A percentile compares a stretch with the other conserved stretches of the same genome.
Conservation (phyloP, 2,888 invertebrate species). For the Nyleta sp. region DNA sequence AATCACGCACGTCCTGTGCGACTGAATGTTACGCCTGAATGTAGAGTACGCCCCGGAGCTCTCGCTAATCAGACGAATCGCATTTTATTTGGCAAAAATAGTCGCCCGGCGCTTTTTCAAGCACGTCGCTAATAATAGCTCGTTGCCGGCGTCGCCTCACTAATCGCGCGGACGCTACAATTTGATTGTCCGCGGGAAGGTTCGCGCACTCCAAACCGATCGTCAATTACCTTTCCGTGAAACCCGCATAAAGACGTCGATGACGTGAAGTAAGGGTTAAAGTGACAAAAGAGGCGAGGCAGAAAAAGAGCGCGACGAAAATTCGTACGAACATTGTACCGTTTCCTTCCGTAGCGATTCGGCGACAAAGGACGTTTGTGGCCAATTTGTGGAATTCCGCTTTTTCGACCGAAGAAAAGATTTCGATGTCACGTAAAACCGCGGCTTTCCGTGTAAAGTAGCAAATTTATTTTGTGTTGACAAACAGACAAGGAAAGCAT, state of each 20-base stretch:
- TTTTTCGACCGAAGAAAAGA: conserved; percentile 40
- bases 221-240: conserved; percentile 17
- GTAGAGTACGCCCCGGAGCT: conserved; percentile 54
- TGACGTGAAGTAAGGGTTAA: conserved; percentile 24
- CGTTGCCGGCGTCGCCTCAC: conserved; percentile 2
- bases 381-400: conserved; percentile 42
- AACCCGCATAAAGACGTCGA: conserved; percentile 15
- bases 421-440: conserved; percentile 21
- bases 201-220: background rate
- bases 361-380: conserved; percentile 47
- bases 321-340: conserved; percentile 28
- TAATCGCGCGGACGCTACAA: background rate
- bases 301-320: conserved; percentile 6
- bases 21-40: conserved; percentile 62
- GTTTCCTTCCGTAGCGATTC: conserved; percentile 31
- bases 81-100: conserved; percentile 63
- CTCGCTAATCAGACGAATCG: conserved; percentile 59
- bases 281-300: conserved; percentile 20
- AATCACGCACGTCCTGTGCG: conserved; percentile 80
- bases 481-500: conserved; percentile 36
- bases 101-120: conserved; percentile 22
- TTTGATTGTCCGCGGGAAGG: background rate
- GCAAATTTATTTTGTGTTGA: conserved; percentile 57
- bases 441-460: conserved; percentile 44
- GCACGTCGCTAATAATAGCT: conserved; percentile 17